Percentiles rank a stretch among this genome's conserved stretches.
Evolutionary conservation across 1,140 invertebrate genomes (phyloP).

Genomic region (Panulirus ornatus): DNA sequence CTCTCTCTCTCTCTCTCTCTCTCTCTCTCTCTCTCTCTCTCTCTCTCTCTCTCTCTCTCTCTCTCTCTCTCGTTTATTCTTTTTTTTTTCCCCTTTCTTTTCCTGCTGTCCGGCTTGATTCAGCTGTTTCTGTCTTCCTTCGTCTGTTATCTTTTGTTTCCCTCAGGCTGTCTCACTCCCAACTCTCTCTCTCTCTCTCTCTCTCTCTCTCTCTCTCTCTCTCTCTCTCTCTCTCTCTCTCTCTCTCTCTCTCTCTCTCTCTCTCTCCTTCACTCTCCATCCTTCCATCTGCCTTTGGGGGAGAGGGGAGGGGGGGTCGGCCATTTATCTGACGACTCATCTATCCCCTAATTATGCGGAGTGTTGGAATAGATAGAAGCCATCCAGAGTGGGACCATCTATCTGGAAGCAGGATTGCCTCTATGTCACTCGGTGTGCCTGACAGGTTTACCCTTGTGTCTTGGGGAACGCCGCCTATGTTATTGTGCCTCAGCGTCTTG

Average conservation of each 20-base stretch:
- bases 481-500: too few relatives aligned
- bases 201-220: not conserved
- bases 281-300: not conserved
- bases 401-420: not conserved
- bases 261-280: too few relatives aligned
- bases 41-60: not conserved
- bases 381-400: not conserved
- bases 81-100: too few relatives aligned
- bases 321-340: not conserved
- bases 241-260: not conserved
- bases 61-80: not conserved
- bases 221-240: not conserved
- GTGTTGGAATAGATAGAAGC: constrained; percentile 9
- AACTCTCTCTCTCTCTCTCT: not conserved
- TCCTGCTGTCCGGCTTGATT: not conserved
- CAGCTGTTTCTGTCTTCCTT: not conserved
- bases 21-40: not conserved
- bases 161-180: not conserved
- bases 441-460: not conserved
- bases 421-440: not conserved
- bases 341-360: constrained; percentile 40
- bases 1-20: constrained; percentile 19
- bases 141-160: not conserved
- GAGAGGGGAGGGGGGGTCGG: too few relatives aligned
- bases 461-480: too few relatives aligned